Base-by-base conservation (phyloP, 2,113 vertebrate species). In the Herpetotheres cachinnans region DNA sequence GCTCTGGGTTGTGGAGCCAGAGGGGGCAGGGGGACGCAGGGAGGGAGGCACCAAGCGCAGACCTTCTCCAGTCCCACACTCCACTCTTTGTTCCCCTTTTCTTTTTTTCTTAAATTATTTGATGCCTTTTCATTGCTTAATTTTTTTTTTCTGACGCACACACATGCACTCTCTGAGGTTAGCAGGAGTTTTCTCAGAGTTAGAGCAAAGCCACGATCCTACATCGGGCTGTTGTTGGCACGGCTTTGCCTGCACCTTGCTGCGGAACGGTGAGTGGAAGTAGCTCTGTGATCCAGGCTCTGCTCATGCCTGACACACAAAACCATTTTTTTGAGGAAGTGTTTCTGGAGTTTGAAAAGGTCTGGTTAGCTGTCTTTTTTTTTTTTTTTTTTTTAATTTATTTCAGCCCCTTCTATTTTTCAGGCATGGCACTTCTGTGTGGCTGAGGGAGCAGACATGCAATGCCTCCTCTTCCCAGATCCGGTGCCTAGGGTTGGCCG, bases 291-390 rank as follows among this genome's bases (percentile, higher is more conserved):
- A 82, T 97, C 79, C 82, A 93, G 65, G 63, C 63, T 89, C 81
- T 91, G 86, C 40, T 90, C 20, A 5, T 0, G 61, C 89, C 93
- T 82, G 40, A 76, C 0, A 0, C 30, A 82, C 80, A 70, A 91
- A 93, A 63, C 71, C 82, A 69, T 56, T 56, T 62, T 88, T 96
- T 96, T 95, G 95, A 87, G 95, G 94, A 95, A 97, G 95, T 94
- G 22, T 79, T 91, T 86, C 70, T 80, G 81, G 91, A 95, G 83
- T 90, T 86, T 82, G 66, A 82, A 82, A 89, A 87, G 65, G 46
- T 85, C 58, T 93, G 84, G 54, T 87, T 91, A 79, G 62, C 52
- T 91, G 38, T 26, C 2, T 29, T 69, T 36, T 46, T 30, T 63
- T 66, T 25, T 32, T 56, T 63, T 62, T 47, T 52, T 10, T 54